Base-by-base conservation (phyloP, 1,140 invertebrate species). In the Varroa destructor region DNA sequence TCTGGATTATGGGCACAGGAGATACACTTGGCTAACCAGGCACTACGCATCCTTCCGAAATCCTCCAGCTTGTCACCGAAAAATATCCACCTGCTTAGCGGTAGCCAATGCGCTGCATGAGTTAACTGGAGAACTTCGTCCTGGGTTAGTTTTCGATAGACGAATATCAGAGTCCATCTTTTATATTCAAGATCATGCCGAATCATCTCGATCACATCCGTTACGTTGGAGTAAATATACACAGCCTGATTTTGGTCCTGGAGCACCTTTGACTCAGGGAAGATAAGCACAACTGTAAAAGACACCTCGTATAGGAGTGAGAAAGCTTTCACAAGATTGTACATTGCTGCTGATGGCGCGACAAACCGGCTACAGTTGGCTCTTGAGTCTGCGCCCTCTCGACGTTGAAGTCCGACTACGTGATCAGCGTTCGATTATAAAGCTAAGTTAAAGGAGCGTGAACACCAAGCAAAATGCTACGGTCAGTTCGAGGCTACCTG, bases 111-210 rank as follows among this genome's bases (percentile, higher is more conserved):
- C 40, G 61, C 61, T 4, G 14, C 61, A 2, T 46, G 10, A 2
- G 61, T 46, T 46, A 67, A 37, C 12, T 43, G 61, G 40, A 40
- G 10, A 1, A 67, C 61, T 67, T 67, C 61, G 12, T 67, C 61
- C 40, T 43, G 12, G 14, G 40, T 25, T 12, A 67, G 61, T 12
- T 12, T 2, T 37, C 61, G 61, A 37, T 67, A 37, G 40, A 67
- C 61, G 61, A 67, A 36, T 67, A 67, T 46, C 61, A 67, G 14
- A 1, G 61, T 67, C 61, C 61, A 67, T 4, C 61, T 40, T 67
- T 67, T 67, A 8, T 43, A 67, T 67, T 43, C 46, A 46, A 67
- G 46, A 5, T 67, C 61, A 8, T 67, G 40, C 40, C 61, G 61
- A 3, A 67, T 67, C 40, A 67, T 40, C 40, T 67, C 12, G 37